Percentiles rank a stretch among this genome's conserved stretches.
Evolutionary conservation across 1,140 invertebrate species (phyloP).

Genomic region (Drosophila pruinosa): DNA sequence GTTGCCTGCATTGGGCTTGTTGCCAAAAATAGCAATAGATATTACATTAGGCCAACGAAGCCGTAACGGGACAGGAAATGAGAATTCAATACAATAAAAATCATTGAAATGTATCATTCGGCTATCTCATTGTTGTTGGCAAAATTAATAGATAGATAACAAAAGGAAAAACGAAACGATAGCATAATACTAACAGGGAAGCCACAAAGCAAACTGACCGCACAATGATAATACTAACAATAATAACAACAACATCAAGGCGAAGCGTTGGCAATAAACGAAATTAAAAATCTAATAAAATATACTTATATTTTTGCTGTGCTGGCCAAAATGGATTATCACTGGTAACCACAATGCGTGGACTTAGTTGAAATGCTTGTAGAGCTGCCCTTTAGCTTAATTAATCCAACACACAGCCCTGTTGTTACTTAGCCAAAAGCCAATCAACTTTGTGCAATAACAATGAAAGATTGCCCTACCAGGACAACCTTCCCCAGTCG

Average conservation of each 20-base stretch:
- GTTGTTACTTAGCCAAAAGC: too few relatives aligned
- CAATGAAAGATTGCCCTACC: slow-evolving; percentile 29
- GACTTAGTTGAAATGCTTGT: slow-evolving; percentile 13
- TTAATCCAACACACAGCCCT: slow-evolving; percentile 18
- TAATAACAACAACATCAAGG: slow-evolving; percentile 13
- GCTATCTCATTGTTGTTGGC: slow-evolving; percentile 13
- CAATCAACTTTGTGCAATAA: slow-evolving; percentile 25
- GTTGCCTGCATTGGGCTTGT: slow-evolving; percentile 23
- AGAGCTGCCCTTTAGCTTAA: background rate
- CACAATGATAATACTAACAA: slow-evolving; percentile 30
- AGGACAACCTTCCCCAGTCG: slow-evolving; percentile 17
- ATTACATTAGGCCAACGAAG: slow-evolving; percentile 45
- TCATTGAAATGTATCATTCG: slow-evolving; percentile 52
- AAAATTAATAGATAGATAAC: slow-evolving; percentile 74
- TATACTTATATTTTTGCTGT: background rate
- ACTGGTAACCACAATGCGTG: background rate
- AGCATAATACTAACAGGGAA: slow-evolving; percentile 27
- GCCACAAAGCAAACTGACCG: slow-evolving; percentile 34
- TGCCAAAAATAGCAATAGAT: slow-evolving; percentile 66
- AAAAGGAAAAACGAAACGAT: slow-evolving; percentile 48
- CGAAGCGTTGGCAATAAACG: slow-evolving; percentile 8
- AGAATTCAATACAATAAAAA: slow-evolving; percentile 75
- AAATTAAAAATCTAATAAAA: slow-evolving; percentile 32
- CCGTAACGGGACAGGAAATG: slow-evolving; percentile 53
- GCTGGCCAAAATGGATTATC: slow-evolving; percentile 1